These are phyloP conservation scores for Hypsibius dujardini DNA, from an alignment of 1,140 invertebrate species.

Conservation along the genomic window DNA sequence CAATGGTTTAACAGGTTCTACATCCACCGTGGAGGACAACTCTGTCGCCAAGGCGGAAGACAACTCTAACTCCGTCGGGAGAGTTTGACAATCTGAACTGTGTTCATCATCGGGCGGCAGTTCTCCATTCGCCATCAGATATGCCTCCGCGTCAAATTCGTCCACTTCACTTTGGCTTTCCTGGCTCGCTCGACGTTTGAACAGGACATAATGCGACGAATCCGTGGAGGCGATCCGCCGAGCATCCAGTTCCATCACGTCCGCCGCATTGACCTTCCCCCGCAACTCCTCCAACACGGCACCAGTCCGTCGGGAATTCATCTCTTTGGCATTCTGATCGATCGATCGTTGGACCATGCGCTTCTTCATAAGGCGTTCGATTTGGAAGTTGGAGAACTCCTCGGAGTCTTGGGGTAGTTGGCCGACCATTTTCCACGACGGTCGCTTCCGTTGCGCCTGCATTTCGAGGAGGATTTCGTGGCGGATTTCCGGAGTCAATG, in stretches of 20 bases:
- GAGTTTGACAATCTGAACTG: no score
- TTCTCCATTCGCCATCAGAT: no score
- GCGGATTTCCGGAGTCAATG: slow-evolving; percentile 62
- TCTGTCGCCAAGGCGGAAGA: no score
- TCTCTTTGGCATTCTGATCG: slow-evolving; percentile 65
- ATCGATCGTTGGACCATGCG: slow-evolving; percentile 62
- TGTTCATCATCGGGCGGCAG: no score
- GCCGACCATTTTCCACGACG: slow-evolving; percentile 46
- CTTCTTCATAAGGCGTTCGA: slow-evolving; percentile 69
- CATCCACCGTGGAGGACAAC: no score
- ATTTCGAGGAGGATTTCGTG: slow-evolving; percentile 80
- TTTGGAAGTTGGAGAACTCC: slow-evolving; percentile 60
- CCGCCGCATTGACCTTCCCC: not conserved
- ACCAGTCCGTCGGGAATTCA: slow-evolving; percentile 32
- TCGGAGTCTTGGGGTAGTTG: slow-evolving; percentile 39
- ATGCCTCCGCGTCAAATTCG: no score
- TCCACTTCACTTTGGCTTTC: no score
- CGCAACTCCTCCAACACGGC: slow-evolving; percentile 4
- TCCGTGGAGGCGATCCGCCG: slow-evolving; percentile 61
- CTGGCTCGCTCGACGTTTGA: slow-evolving; percentile 38
- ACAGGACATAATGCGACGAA: slow-evolving; percentile 53
- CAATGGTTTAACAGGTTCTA: no score
- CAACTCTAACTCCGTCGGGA: no score
- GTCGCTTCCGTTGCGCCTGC: slow-evolving; percentile 72
- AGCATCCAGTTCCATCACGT: slow-evolving; percentile 27